Evolutionary conservation across 2,888 invertebrate genomes (phyloP), one percentile per base, ranked within the genome.

Genomic region (Drosophila monieri): DNA sequence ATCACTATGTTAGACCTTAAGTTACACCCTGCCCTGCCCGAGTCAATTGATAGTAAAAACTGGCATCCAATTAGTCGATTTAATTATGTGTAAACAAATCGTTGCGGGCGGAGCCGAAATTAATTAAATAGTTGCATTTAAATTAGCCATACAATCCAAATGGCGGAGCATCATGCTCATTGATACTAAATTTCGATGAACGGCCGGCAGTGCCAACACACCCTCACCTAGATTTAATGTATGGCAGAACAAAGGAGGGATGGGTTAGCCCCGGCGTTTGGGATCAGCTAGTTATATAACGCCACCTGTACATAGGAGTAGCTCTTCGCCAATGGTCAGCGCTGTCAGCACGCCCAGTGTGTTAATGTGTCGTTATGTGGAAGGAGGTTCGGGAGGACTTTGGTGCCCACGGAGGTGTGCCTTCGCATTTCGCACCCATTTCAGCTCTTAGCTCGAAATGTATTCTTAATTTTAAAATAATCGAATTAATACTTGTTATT

Each of bases 51-150:
- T 49, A 54, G 71, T 80, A 67, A 77, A 74, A 56, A 56, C 64
- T 49, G 56, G 60, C 59, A 59, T 54, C 21, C 71, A 76, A 77
- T 77, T 83, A 77, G 72, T 46, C 57, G 48, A 37, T 68, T 78
- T 84, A 83, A 84, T 80, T 85, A 85, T 73, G 85, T 78, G 52
- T 75, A 79, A 87, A 85, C 80, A 83, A 83, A 73, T 74, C 71
- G 76, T 73, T 70, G 55, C 58, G 61, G 71, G 68, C 48, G 70
- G 62, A 74, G 73, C 76, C 59, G 59, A 73, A 79, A 73, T 80
- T 81, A 87, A 85, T 78, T 79, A 85, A 77, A 76, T 85, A 64
- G 74, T 53, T 78, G 71, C 83, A 79, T 73, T 84, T 67, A 64
- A 81, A 69, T 73, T 69, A 71, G 58, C 59, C 21, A 49, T 44